These are phyloP conservation scores for Panurus biarmicus DNA, from an alignment of 2,113 vertebrate species.

Conservation along the genomic window DNA sequence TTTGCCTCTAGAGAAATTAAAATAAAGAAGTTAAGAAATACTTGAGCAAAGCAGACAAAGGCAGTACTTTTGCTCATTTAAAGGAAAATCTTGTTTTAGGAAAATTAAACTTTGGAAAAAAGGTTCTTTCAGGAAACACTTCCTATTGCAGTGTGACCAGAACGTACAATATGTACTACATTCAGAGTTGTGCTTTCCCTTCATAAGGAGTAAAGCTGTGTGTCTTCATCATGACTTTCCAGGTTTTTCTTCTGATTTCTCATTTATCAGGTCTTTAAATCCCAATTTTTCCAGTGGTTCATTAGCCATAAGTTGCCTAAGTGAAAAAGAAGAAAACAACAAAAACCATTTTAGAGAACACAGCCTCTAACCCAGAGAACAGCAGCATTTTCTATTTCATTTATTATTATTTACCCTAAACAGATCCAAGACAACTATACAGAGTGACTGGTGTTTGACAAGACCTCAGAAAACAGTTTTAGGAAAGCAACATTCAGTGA, in stretches of 20 bases:
- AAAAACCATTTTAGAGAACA: neutral
- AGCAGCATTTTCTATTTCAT: neutral
- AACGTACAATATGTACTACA: neutral
- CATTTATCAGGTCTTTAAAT: conserved; percentile 80
- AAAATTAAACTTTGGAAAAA: neutral
- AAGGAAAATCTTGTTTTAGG: neutral
- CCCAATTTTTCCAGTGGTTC: conserved; percentile 90
- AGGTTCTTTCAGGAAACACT: neutral
- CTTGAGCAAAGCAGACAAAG: neutral
- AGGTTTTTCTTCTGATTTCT: conserved; percentile 49
- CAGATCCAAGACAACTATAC: neutral
- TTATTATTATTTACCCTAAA: neutral
- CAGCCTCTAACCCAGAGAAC: neutral
- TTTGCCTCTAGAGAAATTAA: neutral
- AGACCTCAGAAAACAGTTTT: neutral
- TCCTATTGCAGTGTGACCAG: neutral
- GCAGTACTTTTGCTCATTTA: neutral
- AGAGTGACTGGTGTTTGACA: neutral
- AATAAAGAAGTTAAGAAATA: neutral
- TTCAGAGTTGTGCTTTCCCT: neutral
- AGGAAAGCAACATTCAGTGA: neutral
- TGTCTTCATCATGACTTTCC: conserved; percentile 29
- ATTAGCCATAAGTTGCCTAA: conserved; percentile 88
- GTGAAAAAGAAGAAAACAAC: neutral
- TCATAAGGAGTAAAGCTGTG: neutral